These are phyloP conservation scores for Mormyrus proboscirostris DNA, from an alignment of 2,797 vertebrate genomes.

Conservation along the genomic window DNA sequence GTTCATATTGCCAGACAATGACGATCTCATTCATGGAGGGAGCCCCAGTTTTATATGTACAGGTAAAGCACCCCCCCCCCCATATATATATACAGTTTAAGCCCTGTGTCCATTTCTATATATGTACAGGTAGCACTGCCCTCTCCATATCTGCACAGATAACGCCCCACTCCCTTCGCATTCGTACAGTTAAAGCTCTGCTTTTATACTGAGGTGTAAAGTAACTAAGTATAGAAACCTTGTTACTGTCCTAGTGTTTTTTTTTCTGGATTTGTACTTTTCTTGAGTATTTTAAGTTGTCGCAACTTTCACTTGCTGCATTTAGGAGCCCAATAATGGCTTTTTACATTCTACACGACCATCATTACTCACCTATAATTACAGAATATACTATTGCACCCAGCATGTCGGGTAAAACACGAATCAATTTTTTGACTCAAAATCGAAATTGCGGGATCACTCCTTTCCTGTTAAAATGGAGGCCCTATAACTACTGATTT, in stretches of 20 bases:
- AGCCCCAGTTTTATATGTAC: conserved; percentile 99
- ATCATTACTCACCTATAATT: not conserved
- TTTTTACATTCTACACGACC: not conserved
- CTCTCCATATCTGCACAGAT: not conserved
- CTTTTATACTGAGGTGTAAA: not conserved
- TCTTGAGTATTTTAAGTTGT: not conserved
- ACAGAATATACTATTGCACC: not conserved
- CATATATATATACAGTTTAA: not conserved
- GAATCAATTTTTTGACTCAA: not conserved
- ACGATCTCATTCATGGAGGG: conserved; percentile 97
- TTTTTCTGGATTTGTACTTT: not conserved
- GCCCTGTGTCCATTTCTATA: not conserved
- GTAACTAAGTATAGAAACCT: not conserved
- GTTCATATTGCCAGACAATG: conserved; percentile 96
- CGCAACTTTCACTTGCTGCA: not conserved
- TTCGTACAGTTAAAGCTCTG: not conserved
- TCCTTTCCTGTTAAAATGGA: not conserved
- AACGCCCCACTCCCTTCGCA: no score
- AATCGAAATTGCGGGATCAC: not conserved
- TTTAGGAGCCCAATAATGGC: not conserved
- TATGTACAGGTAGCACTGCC: not conserved
- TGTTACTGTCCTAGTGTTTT: not conserved
- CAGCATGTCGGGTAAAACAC: not conserved
- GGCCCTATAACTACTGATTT: not conserved
- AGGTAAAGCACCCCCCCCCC: conserved; percentile 61